Evolutionary conservation across 2,888 invertebrate species (phyloP).

Genomic region (Vesta saturnalis): DNA sequence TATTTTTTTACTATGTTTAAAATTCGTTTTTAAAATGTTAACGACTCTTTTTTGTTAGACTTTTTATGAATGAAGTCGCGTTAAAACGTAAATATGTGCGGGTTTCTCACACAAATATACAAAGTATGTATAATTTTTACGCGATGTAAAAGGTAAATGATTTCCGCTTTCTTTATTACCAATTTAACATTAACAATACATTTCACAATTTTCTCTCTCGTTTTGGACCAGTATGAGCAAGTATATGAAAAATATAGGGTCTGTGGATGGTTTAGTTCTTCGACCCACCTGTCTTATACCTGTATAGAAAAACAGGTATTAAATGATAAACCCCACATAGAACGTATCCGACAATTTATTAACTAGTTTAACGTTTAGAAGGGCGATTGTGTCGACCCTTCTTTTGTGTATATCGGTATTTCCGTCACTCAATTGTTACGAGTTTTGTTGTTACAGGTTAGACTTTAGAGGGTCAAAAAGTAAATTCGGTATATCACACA

Average conservation of each 20-base stretch:
- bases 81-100: no score
- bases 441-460: background rate
- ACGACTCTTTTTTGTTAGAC: background rate
- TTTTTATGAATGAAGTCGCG: background rate
- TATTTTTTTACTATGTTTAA: background rate
- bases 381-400: background rate
- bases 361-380: background rate
- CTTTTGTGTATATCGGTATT: background rate
- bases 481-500: background rate
- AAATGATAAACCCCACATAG: background rate
- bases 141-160: no score
- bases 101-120: no score
- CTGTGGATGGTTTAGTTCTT: background rate
- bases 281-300: conserved; percentile 17
- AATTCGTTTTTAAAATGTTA: background rate
- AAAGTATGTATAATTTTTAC: no score
- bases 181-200: no score
- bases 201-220: no score
- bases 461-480: background rate
- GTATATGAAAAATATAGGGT: background rate
- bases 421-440: background rate
- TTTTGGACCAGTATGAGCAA: no score
- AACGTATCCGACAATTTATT: no score
- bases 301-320: conserved; percentile 16
- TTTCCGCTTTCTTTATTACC: no score